Evolutionary conservation across 2,888 invertebrate species (phyloP), one percentile per base, ranked within the genome.

Genomic region (Pharmacophagus antenor): DNA sequence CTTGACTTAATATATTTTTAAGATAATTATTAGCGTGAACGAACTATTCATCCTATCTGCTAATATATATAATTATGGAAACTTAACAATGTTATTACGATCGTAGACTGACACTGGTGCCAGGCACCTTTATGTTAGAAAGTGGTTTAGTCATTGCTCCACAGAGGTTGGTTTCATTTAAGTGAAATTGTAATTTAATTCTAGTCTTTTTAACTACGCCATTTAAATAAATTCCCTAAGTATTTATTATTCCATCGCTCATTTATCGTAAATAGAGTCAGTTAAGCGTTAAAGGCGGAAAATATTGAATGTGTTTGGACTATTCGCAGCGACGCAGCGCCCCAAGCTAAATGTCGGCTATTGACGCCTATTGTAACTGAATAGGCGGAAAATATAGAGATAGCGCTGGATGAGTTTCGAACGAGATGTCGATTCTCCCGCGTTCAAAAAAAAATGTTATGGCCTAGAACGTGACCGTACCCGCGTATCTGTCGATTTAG

Each of bases 271-370:
- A 37, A 15, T 22, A 42, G 47, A 55, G 47, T 47, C 42, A 51
- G 37, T 47, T 46, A 31, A n/a, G 41, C 12, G 22, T 12, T 58
- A 62, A 60, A 62, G 21, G 42, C 50, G 54, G 42, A 21, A 61
- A 57, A 61, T 63, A 59, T 61, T 46, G 56, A 21, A 67, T 70
- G 66, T 72, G 69, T 69, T 67, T 60, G 64, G 66, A 68, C n/a
- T n/a, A n/a, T 67, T 67, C 62, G 66, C 56, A 65, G 65, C 49
- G 63, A 47, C 61, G 61, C 59, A 21, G 25, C 22, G 50, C 62
- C 56, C 8, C 47, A 31, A 48, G 63, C 54, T 47, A 31, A 54
- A 60, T 57, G 47, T 54, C 49, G 17, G 25, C 18, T 37, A 51
- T 53, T 56, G 58, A 37, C 44, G 42, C 27, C 49, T 50, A 37